Evolutionary conservation across 2,797 vertebrate genomes (phyloP), one percentile per base, ranked within the genome.

Genomic region (Natrix natrix): DNA sequence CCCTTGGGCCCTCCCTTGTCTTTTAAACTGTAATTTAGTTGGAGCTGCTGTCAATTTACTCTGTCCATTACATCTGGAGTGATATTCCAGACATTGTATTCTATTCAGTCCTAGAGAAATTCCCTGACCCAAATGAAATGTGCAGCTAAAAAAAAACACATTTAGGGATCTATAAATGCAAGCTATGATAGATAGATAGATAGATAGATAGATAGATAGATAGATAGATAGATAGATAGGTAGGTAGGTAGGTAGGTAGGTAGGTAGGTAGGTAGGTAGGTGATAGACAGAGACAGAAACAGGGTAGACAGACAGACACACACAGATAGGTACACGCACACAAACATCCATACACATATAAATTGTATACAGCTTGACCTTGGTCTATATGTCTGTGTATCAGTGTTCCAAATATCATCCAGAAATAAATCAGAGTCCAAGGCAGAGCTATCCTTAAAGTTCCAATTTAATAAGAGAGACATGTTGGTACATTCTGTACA

Each of bases 1-100:
- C 99, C 98, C 99, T 96, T 95, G 98, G 98, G 99, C 97, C 98
- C 98, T 98, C 97, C 98, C 98, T 98, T 98, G 98, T 99, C 99
- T 99, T 98, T 98, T 98, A 98, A 99, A 98, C 98, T 98, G 98
- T 98, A 98, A 99, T 99, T 99, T 98, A 98, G 98, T 98, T 97
- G 96, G 98, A 97, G 98, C 97, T 97, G 98, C 97, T 95, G 97
- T 98, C 97, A 98, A 98, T 98, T 99, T 98, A 98, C 98, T 98
- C 97, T 90, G 96, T 98, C 98, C 98, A 98, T 98, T 98, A 97
- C 98, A 97, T 98, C 97, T 97, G 97, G 95, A 91, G 95, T 97
- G 96, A 97, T 98, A 97, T 98, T 97, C 96, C 96, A 97, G 97
- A 97, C 96, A 97, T 97, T 97, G 96, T 97, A 95, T 97, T 97